Evolutionary conservation across 2,113 vertebrate species (phyloP).

Genomic region (Equus quagga): DNA sequence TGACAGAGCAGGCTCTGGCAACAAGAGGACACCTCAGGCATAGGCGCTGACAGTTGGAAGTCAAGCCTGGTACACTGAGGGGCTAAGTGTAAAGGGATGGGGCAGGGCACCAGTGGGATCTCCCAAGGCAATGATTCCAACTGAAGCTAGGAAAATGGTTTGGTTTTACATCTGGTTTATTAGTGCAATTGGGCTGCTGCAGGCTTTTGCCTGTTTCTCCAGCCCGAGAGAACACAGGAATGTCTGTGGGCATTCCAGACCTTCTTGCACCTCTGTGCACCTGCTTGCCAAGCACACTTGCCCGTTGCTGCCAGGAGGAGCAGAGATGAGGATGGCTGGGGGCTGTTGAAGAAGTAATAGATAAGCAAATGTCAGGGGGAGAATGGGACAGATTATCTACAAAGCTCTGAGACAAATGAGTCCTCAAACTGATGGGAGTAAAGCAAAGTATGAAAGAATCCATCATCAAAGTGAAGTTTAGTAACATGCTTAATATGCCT

Average conservation of each 20-base stretch:
- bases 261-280: background rate
- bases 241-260: background rate
- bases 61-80: background rate
- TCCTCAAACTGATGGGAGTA: background rate
- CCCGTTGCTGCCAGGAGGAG: background rate
- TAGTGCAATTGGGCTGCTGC: background rate
- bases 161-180: background rate
- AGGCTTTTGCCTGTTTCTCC: background rate
- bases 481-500: background rate
- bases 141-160: background rate
- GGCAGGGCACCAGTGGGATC: background rate
- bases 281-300: background rate
- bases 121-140: background rate
- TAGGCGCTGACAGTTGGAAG: background rate
- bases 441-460: background rate
- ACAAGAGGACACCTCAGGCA: background rate
- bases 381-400: background rate
- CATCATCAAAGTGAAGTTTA: conserved; percentile 35
- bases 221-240: background rate
- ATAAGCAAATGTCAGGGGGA: background rate
- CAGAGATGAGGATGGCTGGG: background rate
- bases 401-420: background rate
- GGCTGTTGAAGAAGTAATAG: background rate
- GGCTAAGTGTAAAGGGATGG: background rate
- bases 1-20: background rate